phyloP scores from a whole-genome alignment of 2,888 invertebrate genomes.

The Caenorhabditis wallacei region DNA sequence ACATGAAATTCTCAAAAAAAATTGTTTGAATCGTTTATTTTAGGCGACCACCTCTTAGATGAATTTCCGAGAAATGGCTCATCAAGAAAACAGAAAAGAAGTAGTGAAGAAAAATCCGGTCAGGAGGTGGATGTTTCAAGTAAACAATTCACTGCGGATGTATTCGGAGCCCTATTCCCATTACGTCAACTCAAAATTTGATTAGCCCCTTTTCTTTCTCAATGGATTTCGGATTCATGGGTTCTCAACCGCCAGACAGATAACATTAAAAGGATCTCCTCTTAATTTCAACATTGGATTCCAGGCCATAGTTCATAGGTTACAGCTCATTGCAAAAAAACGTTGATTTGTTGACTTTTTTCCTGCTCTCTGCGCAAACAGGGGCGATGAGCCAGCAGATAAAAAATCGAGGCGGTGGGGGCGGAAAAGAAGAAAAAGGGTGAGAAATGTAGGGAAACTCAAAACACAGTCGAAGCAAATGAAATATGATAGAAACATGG shows the following conservation, averaged over 20 bases:
- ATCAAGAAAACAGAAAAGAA: conserved; percentile 24
- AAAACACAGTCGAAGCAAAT: conserved; percentile 55
- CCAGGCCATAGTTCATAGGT: conserved; percentile 43
- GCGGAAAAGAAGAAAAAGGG: conserved; percentile 27
- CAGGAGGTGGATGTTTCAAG: conserved; percentile 54
- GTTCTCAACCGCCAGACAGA: conserved; percentile 36
- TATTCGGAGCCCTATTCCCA: conserved; percentile 18
- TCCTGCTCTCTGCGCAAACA: conserved; percentile 50
- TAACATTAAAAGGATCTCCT: neutral
- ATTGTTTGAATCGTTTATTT: too few relatives aligned
- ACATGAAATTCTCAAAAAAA: too few relatives aligned
- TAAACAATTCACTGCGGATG: conserved; percentile 43
- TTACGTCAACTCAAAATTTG: conserved; percentile 59
- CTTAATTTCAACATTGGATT: neutral
- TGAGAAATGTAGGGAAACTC: conserved; percentile 43
- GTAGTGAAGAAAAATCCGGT: conserved; percentile 49
- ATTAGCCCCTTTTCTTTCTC: conserved; percentile 42
- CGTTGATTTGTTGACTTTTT: conserved; percentile 59
- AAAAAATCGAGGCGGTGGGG: conserved; percentile 26
- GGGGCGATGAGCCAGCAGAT: conserved; percentile 48
- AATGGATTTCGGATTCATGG: too few relatives aligned
- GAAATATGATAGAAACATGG: conserved; percentile 63
- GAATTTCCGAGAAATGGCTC: conserved; percentile 15
- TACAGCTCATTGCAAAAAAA: conserved; percentile 27
- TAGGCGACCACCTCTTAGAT: too few relatives aligned